These are phyloP conservation scores for Lissocephala sabroskyi DNA, from an alignment of 2,888 invertebrate species.

Conservation along the genomic window DNA sequence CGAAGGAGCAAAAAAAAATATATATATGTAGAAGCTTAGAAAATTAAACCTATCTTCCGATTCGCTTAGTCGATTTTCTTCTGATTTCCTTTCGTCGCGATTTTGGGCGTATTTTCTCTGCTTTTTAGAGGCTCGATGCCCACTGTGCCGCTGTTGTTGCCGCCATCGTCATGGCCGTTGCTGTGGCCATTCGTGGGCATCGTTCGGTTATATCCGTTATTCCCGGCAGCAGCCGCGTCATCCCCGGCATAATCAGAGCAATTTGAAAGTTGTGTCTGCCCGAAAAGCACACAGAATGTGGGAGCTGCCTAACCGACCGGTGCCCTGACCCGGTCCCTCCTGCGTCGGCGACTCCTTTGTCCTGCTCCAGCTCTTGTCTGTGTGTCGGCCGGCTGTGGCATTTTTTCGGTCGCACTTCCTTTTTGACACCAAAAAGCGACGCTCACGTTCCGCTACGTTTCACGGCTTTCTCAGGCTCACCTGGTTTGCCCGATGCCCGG, in stretches of 20 bases:
- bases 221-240: background rate
- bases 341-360: too few species aligned
- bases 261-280: conserved; percentile 55
- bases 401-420: conserved; percentile 28
- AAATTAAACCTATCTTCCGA: too few species aligned
- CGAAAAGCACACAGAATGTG: background rate
- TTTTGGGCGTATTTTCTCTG: too few species aligned
- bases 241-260: conserved; percentile 49
- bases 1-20: too few species aligned
- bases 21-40: too few species aligned
- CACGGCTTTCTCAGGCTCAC: too few species aligned
- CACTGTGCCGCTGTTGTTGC: too few species aligned
- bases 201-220: background rate
- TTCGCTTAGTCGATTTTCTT: too few species aligned
- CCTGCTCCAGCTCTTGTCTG: too few species aligned
- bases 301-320: too few species aligned
- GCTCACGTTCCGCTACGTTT: conserved; percentile 53
- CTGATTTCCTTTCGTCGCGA: too few species aligned
- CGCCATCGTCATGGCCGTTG: background rate
- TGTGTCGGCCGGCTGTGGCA: background rate
- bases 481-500: conserved; percentile 32
- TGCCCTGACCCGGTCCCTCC: background rate
- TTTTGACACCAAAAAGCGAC: conserved; percentile 41
- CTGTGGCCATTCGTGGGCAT: background rate
- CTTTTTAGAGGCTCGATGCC: too few species aligned